phyloP scores from a whole-genome alignment of 2,888 invertebrate genomes.

The Rhagophthalmus giganteus region DNA sequence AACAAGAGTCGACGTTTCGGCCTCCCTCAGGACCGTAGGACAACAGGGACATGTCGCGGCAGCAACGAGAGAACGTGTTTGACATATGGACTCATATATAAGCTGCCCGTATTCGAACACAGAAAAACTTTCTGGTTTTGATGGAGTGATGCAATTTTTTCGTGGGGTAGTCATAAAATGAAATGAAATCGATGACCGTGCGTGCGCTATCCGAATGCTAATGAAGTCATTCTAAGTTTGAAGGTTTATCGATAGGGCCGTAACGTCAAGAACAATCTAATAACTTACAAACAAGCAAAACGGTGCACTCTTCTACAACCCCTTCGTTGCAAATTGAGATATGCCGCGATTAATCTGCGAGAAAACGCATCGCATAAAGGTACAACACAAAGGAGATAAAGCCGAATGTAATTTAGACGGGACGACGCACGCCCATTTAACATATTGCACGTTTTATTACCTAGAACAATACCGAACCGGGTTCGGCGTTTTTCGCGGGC shows the following conservation, averaged over 20 bases:
- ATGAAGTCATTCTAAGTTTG: conserved; percentile 27
- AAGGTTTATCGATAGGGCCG: conserved; percentile 16
- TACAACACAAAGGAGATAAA: too few relatives aligned
- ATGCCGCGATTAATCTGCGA: too few relatives aligned
- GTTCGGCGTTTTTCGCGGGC: too few relatives aligned
- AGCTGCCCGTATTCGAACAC: conserved; percentile 25
- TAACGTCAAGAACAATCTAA: conserved; percentile 21
- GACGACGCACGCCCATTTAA: too few relatives aligned
- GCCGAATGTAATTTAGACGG: too few relatives aligned
- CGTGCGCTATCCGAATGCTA: conserved; percentile 34
- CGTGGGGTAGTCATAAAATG: conserved; percentile 29
- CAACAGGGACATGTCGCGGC: conserved; percentile 31
- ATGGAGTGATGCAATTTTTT: conserved; percentile 32
- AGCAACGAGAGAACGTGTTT: conserved; percentile 27
- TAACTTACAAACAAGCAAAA: conserved; percentile 15
- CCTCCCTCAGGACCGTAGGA: conserved; percentile 33
- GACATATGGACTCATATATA: conserved; percentile 31
- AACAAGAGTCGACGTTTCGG: conserved; percentile 36
- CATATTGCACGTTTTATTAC: too few relatives aligned
- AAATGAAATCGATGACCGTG: conserved; percentile 34
- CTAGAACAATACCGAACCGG: too few relatives aligned
- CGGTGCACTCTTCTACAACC: not conserved
- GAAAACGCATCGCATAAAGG: too few relatives aligned
- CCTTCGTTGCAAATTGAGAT: not conserved
- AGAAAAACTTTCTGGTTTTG: conserved; percentile 31